These are phyloP conservation scores for Malurus alboscapulatus DNA, from an alignment of 2,113 vertebrate species.

Conservation along the genomic window DNA sequence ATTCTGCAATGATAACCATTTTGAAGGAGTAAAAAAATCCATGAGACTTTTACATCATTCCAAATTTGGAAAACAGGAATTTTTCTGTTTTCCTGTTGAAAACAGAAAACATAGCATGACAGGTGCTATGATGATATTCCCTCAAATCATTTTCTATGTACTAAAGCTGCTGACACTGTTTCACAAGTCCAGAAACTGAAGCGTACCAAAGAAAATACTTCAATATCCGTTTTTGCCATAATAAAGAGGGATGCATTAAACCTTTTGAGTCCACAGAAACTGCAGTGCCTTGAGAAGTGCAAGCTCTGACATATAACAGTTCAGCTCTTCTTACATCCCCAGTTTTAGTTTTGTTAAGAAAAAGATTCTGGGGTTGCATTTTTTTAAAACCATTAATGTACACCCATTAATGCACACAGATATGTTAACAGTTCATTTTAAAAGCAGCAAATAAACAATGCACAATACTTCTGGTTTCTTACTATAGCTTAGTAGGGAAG, in stretches of 20 bases:
- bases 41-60: background rate
- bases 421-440: background rate
- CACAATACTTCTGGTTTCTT: background rate
- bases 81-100: background rate
- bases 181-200: background rate
- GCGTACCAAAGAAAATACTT: background rate
- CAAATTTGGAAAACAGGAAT: background rate
- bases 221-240: background rate
- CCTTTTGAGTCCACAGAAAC: background rate
- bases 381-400: background rate
- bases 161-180: background rate
- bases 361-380: background rate
- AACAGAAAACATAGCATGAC: too few species aligned
- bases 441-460: background rate
- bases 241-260: background rate
- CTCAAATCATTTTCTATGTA: background rate
- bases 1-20: background rate
- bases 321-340: background rate
- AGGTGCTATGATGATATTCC: background rate
- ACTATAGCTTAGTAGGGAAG: background rate
- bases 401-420: background rate
- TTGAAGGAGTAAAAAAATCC: background rate
- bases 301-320: background rate
- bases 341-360: background rate
- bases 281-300: background rate